Percentiles rank a stretch among this genome's conserved stretches.
These are phyloP conservation scores for Plotosus lineatus DNA, from an alignment of 2,113 vertebrate species.

Conservation along the genomic window DNA sequence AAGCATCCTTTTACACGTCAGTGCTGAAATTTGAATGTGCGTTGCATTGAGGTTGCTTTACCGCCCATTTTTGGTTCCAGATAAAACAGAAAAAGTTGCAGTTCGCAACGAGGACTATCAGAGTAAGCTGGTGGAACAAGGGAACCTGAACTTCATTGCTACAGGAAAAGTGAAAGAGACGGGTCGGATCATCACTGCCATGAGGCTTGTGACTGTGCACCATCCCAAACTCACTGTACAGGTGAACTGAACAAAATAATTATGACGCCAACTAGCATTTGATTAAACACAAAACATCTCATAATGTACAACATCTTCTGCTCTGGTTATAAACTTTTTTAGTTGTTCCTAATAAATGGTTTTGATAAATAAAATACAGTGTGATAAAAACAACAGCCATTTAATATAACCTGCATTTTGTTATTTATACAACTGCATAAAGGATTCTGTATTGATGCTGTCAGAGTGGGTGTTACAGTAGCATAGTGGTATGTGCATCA, in stretches of 20 bases:
- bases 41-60: neutral
- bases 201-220: slow-evolving; percentile 77
- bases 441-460: too few relatives aligned
- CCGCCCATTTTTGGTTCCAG: slow-evolving; percentile 62
- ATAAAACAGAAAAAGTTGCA: slow-evolving; percentile 66
- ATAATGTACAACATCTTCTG: neutral
- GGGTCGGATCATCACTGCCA: slow-evolving; percentile 76
- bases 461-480: too few relatives aligned
- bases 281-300: neutral
- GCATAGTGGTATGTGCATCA: too few relatives aligned
- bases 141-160: slow-evolving; percentile 86
- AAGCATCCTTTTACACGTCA: neutral
- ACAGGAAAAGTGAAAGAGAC: slow-evolving; percentile 85
- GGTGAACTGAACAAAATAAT: slow-evolving; percentile 65
- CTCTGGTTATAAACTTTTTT: neutral
- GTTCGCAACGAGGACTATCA: slow-evolving; percentile 79
- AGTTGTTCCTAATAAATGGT: neutral
- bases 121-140: slow-evolving; percentile 86
- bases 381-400: too few relatives aligned
- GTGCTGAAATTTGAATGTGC: neutral
- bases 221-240: slow-evolving; percentile 78
- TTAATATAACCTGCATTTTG: neutral
- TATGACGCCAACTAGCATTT: neutral
- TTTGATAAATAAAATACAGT: neutral
- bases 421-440: too few relatives aligned